phyloP scores from a whole-genome alignment of 2,113 vertebrate species.

The Perca flavescens region DNA sequence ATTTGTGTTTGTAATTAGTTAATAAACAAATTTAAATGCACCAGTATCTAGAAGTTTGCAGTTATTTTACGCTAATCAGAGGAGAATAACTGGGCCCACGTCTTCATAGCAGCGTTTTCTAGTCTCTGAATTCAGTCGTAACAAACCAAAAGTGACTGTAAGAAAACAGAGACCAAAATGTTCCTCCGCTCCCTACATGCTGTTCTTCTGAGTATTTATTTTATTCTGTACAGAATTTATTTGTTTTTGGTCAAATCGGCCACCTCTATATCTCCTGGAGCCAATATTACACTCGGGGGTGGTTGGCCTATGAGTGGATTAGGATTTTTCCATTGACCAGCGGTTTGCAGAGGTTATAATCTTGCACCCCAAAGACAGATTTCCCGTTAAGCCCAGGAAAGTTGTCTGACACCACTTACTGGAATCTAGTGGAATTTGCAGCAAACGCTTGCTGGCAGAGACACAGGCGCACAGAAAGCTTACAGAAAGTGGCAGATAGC shows the following conservation, averaged over 20 bases:
- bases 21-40: not conserved
- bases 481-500: conserved; percentile 67
- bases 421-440: conserved; percentile 78
- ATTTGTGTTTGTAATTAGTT: conserved; percentile 33
- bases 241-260: conserved; percentile 82
- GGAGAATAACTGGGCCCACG: conserved; percentile 13
- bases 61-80: not conserved
- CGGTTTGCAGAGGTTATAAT: conserved; percentile 82
- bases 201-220: conserved; percentile 68
- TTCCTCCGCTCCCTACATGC: conserved; percentile 61
- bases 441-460: conserved; percentile 68
- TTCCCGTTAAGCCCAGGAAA: conserved; percentile 83
- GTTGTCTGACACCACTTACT: conserved; percentile 80
- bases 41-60: not conserved
- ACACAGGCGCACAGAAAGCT: conserved; percentile 40
- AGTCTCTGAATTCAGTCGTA: conserved; percentile 12
- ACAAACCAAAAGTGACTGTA: conserved; percentile 53
- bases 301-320: conserved; percentile 76
- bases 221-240: conserved; percentile 79
- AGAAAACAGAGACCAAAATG: conserved; percentile 53
- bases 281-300: conserved; percentile 76
- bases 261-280: conserved; percentile 72
- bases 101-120: conserved; percentile 22
- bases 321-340: conserved; percentile 83
- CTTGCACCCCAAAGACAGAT: conserved; percentile 81